Base-by-base conservation (phyloP, 2,113 vertebrate genomes). In the Daubentonia madagascariensis region DNA sequence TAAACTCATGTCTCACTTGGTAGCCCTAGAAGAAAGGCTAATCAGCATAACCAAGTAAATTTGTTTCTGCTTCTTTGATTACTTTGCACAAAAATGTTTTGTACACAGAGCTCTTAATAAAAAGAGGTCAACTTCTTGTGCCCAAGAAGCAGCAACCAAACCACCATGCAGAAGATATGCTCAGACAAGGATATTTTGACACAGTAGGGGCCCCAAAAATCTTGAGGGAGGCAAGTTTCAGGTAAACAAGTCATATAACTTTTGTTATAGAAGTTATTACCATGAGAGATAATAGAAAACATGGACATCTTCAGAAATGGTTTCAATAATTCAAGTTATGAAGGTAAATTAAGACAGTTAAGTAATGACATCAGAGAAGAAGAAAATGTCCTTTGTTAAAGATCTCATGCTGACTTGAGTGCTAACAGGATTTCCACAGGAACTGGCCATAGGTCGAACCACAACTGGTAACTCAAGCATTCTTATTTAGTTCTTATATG, bases 41-140 rank as follows among this genome's bases (percentile, higher is more conserved):
- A 93, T 70, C 43, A 65, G 75, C 43, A 92, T 45, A 61, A 89
- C 35, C 73, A 86, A 78, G 68, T 48, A 84, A 75, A 97, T 87
- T 70, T 96, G 52, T 67, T 92, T 85, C 65, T 89, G 76, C 30
- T 80, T 91, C 79, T 96, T 96, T 61, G 79, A 92, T 43, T 89
- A 32, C 48, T 72, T 78, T 83, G 78, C n/a, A 81, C 59, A 59
- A 80, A 79, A 78, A 67, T 52, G 25, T 78, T 72, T 86, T 40
- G n/a, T 81, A 92, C 14, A 50, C 48, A 61, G 10, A 70, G 16
- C 43, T 84, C 35, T 45, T 88, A 92, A 54, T 52, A 72, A 48
- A 23, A 86, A 78, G 48, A 94, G 67, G n/a, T 67, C 85, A 72
- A 75, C 68, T 95, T 92, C 63, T 73, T 90, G 57, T 54, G 83